These are phyloP conservation scores for Desmophyllum pertusum DNA, from an alignment of 92 coral and sea anemone genomes.

Conservation along the genomic window DNA sequence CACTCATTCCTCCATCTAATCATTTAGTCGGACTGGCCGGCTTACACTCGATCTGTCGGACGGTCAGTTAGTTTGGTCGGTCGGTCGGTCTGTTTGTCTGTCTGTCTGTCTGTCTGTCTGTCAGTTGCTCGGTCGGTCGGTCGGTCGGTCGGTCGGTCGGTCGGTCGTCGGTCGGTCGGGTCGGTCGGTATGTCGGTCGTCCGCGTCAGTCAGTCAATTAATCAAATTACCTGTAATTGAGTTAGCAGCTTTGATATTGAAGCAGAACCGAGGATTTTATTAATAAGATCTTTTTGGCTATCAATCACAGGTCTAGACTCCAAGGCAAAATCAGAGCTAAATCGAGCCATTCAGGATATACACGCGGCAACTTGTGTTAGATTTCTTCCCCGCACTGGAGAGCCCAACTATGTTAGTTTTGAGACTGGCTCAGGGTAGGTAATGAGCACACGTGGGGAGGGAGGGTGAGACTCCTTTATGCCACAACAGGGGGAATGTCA, in stretches of 20 bases:
- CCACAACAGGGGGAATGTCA: too few relatives aligned
- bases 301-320: background rate
- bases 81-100: background rate
- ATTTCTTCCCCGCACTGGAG: background rate
- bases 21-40: background rate
- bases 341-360: conserved; percentile 25
- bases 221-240: too few relatives aligned
- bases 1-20: too few relatives aligned
- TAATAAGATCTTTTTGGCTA: background rate
- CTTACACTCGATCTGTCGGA: background rate
- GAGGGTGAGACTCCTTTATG: too few relatives aligned
- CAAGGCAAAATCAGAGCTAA: background rate
- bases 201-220: background rate
- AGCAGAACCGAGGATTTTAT: background rate
- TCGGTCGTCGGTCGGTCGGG: background rate
- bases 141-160: background rate
- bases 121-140: background rate
- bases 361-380: conserved; percentile 22
- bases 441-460: background rate
- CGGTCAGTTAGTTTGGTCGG: background rate
- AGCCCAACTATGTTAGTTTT: conserved; percentile 9
- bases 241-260: too few relatives aligned
- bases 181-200: background rate
- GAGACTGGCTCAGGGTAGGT: conserved; percentile 16
- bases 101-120: background rate